These are phyloP conservation scores for Varanus salvator DNA, from an alignment of 2,113 vertebrate species.

Conservation along the genomic window DNA sequence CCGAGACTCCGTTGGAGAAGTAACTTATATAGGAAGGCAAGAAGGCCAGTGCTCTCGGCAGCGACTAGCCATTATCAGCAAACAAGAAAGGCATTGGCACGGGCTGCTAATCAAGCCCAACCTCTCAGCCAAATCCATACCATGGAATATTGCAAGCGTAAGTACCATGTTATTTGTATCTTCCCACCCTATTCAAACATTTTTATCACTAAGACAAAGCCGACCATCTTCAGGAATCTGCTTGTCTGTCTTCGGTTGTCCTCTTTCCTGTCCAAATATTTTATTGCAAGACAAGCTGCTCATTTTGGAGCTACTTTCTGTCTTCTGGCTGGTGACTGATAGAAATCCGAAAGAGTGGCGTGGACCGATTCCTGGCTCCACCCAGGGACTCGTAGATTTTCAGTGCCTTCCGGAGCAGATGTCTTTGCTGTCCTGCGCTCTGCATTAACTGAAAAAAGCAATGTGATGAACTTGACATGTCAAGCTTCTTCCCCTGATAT, in stretches of 20 bases:
- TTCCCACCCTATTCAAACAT: too few species aligned
- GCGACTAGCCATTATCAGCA: neutral
- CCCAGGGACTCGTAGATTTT: neutral
- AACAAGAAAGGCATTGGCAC: too few species aligned
- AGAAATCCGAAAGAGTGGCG: neutral
- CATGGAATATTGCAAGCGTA: neutral
- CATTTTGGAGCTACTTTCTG: neutral
- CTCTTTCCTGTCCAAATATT: neutral
- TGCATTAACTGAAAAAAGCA: neutral
- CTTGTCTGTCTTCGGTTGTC: neutral
- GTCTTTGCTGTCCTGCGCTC: rapidly evolving
- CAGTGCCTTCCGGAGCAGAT: neutral
- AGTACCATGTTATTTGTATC: neutral
- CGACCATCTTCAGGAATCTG: neutral
- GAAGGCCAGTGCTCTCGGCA: too few species aligned
- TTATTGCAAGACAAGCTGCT: neutral
- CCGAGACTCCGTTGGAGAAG: neutral
- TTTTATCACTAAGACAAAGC: too few species aligned
- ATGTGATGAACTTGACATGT: too few species aligned
- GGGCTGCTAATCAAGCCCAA: neutral
- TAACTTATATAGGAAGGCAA: neutral
- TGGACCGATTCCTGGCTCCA: too few species aligned
- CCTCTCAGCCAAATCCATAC: neutral
- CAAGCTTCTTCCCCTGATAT: rapidly evolving
- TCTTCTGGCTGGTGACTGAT: neutral